These are phyloP conservation scores for Habropoda laboriosa DNA, from an alignment of 1,140 invertebrate species.

Conservation along the genomic window DNA sequence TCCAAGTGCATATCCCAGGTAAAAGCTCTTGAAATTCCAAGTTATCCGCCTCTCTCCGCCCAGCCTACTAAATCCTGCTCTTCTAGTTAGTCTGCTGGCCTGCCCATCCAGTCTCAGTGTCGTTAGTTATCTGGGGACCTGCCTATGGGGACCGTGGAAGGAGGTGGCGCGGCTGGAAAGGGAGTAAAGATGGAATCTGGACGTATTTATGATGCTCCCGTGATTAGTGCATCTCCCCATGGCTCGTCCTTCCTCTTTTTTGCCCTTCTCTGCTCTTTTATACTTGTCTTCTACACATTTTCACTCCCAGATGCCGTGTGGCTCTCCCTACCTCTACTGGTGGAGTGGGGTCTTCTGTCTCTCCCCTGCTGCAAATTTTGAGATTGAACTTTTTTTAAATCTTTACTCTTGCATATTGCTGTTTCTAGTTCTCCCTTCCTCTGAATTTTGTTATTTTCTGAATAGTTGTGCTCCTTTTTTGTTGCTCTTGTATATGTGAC, in stretches of 20 bases:
- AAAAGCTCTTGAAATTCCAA: conserved; percentile 17
- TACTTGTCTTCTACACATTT: background rate
- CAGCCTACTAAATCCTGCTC: conserved; percentile 21
- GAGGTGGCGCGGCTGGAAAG: background rate
- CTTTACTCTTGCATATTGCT: too few species aligned
- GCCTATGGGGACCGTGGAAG: background rate
- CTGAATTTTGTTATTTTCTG: background rate
- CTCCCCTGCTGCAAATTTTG: background rate
- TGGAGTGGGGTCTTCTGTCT: too few species aligned
- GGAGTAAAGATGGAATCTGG: conserved; percentile 23
- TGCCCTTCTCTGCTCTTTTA: background rate
- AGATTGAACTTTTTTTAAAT: too few species aligned
- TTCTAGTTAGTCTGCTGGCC: conserved; percentile 15
- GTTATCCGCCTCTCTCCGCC: background rate
- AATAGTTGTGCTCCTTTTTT: too few species aligned
- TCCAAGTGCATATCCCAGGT: background rate
- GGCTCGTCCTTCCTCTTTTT: background rate
- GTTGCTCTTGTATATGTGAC: too few species aligned
- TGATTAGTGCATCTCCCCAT: conserved; percentile 10
- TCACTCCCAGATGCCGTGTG: background rate
- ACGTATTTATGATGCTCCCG: conserved; percentile 29
- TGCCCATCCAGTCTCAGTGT: background rate
- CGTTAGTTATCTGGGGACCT: conserved; percentile 21
- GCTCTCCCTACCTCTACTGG: too few species aligned
- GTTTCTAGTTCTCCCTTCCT: too few species aligned